Base-by-base conservation (phyloP, 2,888 invertebrate genomes). In the Bugula neritina region DNA sequence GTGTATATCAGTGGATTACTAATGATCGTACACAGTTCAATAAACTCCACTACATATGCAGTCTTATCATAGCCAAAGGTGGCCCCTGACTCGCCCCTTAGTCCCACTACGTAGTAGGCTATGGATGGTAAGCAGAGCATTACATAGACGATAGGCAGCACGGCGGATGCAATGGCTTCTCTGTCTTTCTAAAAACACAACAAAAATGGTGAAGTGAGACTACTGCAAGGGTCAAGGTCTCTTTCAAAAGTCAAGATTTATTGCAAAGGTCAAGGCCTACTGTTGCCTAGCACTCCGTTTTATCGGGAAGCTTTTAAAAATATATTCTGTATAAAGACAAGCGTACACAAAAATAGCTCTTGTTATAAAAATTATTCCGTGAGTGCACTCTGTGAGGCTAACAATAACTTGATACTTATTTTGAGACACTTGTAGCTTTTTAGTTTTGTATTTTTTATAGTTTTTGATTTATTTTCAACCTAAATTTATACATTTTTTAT, bases 1-100 rank as follows among this genome's bases (percentile, higher is more conserved):
- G 63, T 63, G 63, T 63, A 63, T 13, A 63, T 63, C 13, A 21
- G 27, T 31, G 63, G 63, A 27, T 63, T 63, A n/a, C 25, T 63
- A 13, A 63, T 34, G 3, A 63, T 31, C n/a, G 63, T 63, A 63
- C 10, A 2, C 27, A 17, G 5, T 3, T 21, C 34, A 3, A 63
- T 13, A 5, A 27, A 31, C 3, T 13, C 2, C 25, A 63, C 13
- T 31, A 34, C 31, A 25, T 13, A 63, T 13, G 3, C 13, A 29
- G 31, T 63, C 3, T 10, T 25, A 31, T 63, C 63, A 34, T 63
- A 63, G 2, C 2, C 27, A 43, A 5, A 17, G 43, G 17, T 43
- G 10, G 17, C 43, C 5, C 43, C 43, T 10, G 43, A 43, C 43
- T 43, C 43, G 43, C 10, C 5, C 5, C 31, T 63, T 5, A 63